phyloP scores from a whole-genome alignment of 64 coral and sea anemone genomes.

The Stichodactyla helianthus region DNA sequence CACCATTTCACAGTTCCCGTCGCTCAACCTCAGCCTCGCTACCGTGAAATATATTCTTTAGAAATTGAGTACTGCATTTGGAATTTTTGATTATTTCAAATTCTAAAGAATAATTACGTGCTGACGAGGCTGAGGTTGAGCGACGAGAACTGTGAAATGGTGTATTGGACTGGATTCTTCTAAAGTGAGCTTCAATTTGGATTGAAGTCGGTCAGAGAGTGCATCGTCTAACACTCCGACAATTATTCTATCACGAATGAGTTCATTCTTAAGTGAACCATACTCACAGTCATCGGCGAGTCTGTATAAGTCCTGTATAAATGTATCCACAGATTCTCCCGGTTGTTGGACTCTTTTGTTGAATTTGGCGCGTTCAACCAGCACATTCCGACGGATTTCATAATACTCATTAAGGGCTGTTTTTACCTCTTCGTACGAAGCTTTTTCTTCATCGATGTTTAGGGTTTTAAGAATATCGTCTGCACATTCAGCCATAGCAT shows the following conservation, averaged over 20 bases:
- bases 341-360: conserved; percentile 47
- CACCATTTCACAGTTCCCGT: too few relatives aligned
- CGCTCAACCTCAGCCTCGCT: too few relatives aligned
- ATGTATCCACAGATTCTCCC: conserved; percentile 50
- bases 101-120: too few relatives aligned
- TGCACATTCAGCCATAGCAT: conserved; percentile 41
- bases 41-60: too few relatives aligned
- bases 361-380: conserved; percentile 56
- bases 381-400: conserved; percentile 35
- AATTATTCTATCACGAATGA: conserved; percentile 73
- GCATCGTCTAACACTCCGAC: conserved; percentile 56
- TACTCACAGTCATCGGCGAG: conserved; percentile 56
- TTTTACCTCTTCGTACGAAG: conserved; percentile 43
- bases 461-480: conserved; percentile 53
- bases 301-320: conserved; percentile 61
- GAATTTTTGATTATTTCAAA: too few relatives aligned
- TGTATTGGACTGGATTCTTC: conserved; percentile 28
- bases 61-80: too few relatives aligned
- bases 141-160: too few relatives aligned
- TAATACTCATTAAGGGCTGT: conserved; percentile 49
- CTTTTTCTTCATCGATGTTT: conserved; percentile 42
- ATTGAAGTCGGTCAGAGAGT: conserved; percentile 59
- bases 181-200: conserved; percentile 46
- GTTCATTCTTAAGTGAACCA: conserved; percentile 46
- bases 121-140: too few relatives aligned